Evolutionary conservation across 2,797 vertebrate genomes (phyloP), one percentile per base, ranked within the genome.

Genomic region (Diglossa cyanea): DNA sequence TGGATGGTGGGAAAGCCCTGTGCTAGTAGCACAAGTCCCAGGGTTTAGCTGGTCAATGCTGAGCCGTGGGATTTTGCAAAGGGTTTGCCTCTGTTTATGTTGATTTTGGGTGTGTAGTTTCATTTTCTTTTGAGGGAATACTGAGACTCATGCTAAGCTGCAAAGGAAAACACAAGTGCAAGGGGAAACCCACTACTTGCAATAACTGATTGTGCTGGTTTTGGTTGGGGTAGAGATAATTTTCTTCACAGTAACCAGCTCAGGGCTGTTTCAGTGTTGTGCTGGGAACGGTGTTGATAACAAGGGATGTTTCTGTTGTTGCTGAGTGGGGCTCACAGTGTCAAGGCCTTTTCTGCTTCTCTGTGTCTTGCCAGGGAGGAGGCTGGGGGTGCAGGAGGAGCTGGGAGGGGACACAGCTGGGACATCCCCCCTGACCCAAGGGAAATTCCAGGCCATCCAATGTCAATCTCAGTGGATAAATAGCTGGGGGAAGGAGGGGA

Each of bases 291-390:
- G 42, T 24, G 55, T 17, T 62, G 55, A 14, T 73, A 79, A 68
- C 44, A 45, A 39, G 33, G 25, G 30, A 57, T 35, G 68, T 57
- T 68, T 55, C 55, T 55, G 25, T 40, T 62, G 18, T 4, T 86
- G 50, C 39, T 63, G 55, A 63, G 62, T 3, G 1, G 25, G 6
- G 25, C 19, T 67, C 21, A 17, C 40, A 39, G 17, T 6, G 9
- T 35, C 44, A 57, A 63, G 70, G 70, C 18, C 75, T 70, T 57
- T 58, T 51, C 82, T 63, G 33, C 67, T 42, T 8, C 54, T 54
- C 5, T 0, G 10, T 1, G 0, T 26, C 15, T 13, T 8, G 2
- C 37, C 62, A 51, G 44, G 0, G 2, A 62, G 50, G 5, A 62
- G 37, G 30, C 55, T 57, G 55, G 48, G 42, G n/a, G 35, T 25